phyloP scores from a whole-genome alignment of 2,797 vertebrate genomes.

The Megaceryle alcyon region DNA sequence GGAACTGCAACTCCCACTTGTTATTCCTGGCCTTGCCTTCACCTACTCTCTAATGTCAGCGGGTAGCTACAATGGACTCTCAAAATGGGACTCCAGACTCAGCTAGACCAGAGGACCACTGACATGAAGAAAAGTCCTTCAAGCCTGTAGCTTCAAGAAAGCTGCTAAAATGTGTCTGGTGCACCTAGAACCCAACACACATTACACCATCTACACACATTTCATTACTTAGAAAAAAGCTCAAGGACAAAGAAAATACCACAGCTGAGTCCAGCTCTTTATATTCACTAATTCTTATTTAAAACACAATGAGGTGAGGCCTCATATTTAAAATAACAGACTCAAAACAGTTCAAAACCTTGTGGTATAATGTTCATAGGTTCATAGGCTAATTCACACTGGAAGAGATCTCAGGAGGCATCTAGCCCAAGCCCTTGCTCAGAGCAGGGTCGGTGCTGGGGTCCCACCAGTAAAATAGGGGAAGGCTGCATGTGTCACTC shows the following conservation, averaged over 20 bases:
- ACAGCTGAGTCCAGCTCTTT: not conserved
- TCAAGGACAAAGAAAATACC: not conserved
- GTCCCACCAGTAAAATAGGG: not conserved
- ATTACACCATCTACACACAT: not conserved
- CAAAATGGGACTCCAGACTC: not conserved
- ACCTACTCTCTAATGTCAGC: not conserved
- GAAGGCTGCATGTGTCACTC: not conserved
- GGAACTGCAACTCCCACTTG: fast-evolving
- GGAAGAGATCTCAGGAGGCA: not conserved
- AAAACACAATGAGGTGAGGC: not conserved
- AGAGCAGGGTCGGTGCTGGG: no score
- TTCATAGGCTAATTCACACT: not conserved
- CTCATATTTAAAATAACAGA: not conserved
- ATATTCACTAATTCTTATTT: not conserved
- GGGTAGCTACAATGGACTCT: not conserved
- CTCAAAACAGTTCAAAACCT: not conserved
- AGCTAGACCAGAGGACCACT: not conserved
- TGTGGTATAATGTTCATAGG: not conserved
- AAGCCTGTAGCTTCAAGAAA: not conserved
- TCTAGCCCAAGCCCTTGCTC: not conserved
- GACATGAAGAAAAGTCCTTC: not conserved
- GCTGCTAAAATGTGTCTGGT: not conserved
- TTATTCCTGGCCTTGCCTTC: not conserved
- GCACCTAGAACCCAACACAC: not conserved
- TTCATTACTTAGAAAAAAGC: not conserved